Evolutionary conservation across 2,113 vertebrate species (phyloP), one percentile per base, ranked within the genome.

Genomic region (Ptilorrhoa leucosticta): DNA sequence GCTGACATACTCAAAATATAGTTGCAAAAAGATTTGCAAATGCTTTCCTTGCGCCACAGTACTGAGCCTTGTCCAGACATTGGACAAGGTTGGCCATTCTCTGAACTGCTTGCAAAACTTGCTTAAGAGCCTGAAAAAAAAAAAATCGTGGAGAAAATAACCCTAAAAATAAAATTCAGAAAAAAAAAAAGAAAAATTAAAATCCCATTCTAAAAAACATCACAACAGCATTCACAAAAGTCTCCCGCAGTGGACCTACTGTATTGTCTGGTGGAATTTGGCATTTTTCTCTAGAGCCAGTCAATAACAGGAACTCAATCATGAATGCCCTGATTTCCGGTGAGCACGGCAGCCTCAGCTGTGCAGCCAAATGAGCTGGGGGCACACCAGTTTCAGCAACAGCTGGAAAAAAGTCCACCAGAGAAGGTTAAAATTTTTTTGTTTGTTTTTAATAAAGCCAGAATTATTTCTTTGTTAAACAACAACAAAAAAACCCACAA

Each of bases 241-340:
- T 69, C 57, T 89, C 89, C 94, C 94, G 97, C 95, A 98, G 87
- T 93, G 83, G 77, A 37, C 44, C 87, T 92, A 92, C 96, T 96
- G 92, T 96, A 93, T 94, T 83, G 79, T 97, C 93, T 89, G 83
- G 68, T 93, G 89, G 96, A 96, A 97, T 94, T 93, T 96, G 97
- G 92, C 88, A 93, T 94, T 95, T 97, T 94, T 88, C 66, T 97
- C 89, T 86, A 85, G 89, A 97, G 95, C 93, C 97, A 98, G 98
- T 98, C 98, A 99, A 98, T 98, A 99, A 98, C 98, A 99, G 99
- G 99, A 99, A 99, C 98, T 99, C 96, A 97, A 98, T 98, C 98
- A 98, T 98, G 99, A 99, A 98, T 98, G 98, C 97, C 92, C 98
- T 96, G 98, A 98, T 98, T 99, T 99, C 99, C 98, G 96, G 98